Evolutionary conservation across 2,888 invertebrate species (phyloP).

Genomic region (Hartigia nigra): DNA sequence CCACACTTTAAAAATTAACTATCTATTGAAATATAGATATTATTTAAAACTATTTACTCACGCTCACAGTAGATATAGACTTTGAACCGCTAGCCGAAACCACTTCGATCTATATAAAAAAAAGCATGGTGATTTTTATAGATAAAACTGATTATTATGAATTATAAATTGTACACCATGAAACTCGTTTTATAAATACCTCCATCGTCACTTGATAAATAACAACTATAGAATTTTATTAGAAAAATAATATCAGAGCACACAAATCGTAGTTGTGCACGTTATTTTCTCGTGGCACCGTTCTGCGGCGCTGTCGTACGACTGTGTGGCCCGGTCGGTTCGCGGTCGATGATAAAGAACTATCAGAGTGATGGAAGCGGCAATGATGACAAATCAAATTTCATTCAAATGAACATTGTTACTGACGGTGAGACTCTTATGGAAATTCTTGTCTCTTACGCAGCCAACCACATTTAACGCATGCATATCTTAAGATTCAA

Average conservation of each 20-base stretch:
- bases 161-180: conserved; percentile 6
- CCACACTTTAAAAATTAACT: conserved; percentile 8
- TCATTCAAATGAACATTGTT: not conserved
- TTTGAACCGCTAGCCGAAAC: conserved; percentile 59
- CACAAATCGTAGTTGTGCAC: conserved; percentile 17
- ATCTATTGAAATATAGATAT: not conserved
- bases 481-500: not conserved
- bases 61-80: conserved; percentile 55
- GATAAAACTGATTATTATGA: not conserved
- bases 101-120: conserved; percentile 62
- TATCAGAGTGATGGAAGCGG: not conserved
- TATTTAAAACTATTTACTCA: conserved; percentile 46
- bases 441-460: not conserved
- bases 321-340: not conserved
- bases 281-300: conserved; percentile 12
- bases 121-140: conserved; percentile 16
- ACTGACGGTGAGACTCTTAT: not conserved
- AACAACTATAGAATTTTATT: conserved; percentile 20
- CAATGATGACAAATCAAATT: not conserved
- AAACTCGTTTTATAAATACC: conserved; percentile 28
- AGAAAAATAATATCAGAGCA: conserved; percentile 24
- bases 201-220: conserved; percentile 40
- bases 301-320: conserved; percentile 19
- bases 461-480: not conserved
- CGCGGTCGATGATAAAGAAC: not conserved